phyloP scores from a whole-genome alignment of 35 echinoderm and acorn worm species.

The Eucidaris tribuloides region DNA sequence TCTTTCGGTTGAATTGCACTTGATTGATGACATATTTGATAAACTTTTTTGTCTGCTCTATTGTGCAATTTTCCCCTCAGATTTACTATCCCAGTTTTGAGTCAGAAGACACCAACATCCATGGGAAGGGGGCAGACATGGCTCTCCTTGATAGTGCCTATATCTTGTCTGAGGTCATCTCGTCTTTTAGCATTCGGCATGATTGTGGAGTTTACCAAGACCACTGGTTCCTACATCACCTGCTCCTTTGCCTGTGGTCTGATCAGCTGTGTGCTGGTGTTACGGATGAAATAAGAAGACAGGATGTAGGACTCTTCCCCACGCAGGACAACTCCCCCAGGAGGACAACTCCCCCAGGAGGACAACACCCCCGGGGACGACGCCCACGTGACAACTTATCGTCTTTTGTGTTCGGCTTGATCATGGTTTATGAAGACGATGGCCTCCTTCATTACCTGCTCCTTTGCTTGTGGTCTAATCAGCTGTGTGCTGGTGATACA shows the following conservation, averaged over 20 bases:
- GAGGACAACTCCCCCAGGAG: too few relatives aligned
- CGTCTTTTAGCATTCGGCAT: slow-evolving; percentile 84
- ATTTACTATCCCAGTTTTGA: slow-evolving; percentile 61
- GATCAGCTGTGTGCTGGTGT: slow-evolving; percentile 44
- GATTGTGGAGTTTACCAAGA: slow-evolving; percentile 63
- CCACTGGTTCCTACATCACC: slow-evolving; percentile 68
- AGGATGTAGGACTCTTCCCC: too few relatives aligned
- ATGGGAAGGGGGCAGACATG: slow-evolving; percentile 86
- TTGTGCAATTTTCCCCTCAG: too few relatives aligned
- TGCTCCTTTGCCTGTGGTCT: slow-evolving; percentile 67
- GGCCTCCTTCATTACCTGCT: slow-evolving; percentile 68
- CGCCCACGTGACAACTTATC: slow-evolving; percentile 76
- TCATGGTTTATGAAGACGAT: slow-evolving; percentile 63
- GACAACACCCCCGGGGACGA: slow-evolving; percentile 67
- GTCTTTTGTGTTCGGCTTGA: slow-evolving; percentile 85
- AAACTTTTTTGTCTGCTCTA: neutral
- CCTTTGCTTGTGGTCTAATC: slow-evolving; percentile 42
- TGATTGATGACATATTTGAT: too few relatives aligned
- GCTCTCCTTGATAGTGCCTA: slow-evolving; percentile 88
- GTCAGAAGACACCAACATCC: slow-evolving; percentile 18
- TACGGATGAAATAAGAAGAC: slow-evolving; percentile 28
- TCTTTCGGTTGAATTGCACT: too few relatives aligned
- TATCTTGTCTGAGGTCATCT: slow-evolving; percentile 87
- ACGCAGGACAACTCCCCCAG: too few relatives aligned
- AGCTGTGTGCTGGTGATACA: slow-evolving; percentile 45